A percentile compares a stretch with the other conserved stretches of the same genome.
phyloP scores from a whole-genome alignment of 2,113 vertebrate species.

The Halcyon malimbica region DNA sequence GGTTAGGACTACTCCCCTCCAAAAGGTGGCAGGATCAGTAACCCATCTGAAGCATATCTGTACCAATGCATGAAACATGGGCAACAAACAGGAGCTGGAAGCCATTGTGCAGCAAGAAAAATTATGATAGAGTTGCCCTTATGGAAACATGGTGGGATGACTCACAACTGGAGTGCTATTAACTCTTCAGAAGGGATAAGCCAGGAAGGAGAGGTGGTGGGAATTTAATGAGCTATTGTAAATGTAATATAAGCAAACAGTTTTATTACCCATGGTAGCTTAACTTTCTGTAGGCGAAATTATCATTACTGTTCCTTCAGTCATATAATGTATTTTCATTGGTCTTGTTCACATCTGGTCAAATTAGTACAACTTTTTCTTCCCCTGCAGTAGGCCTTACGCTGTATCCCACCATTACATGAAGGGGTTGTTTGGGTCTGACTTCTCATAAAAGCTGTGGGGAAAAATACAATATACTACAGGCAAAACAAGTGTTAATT shows the following conservation, averaged over 20 bases:
- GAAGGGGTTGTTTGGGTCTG: background rate
- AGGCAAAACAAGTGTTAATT: background rate
- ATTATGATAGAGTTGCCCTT: too few relatives aligned
- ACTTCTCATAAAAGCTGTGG: background rate
- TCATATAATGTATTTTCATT: fast-evolving
- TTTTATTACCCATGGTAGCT: background rate
- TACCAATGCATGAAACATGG: too few relatives aligned
- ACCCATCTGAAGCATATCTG: too few relatives aligned
- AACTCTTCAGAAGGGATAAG: too few relatives aligned
- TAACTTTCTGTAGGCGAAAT: background rate
- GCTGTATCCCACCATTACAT: background rate
- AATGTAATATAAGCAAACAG: background rate
- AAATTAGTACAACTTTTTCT: background rate
- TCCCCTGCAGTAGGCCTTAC: too few relatives aligned
- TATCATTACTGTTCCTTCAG: background rate
- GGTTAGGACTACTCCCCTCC: too few relatives aligned
- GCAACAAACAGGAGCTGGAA: too few relatives aligned
- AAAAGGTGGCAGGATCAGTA: too few relatives aligned
- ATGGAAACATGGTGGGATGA: too few relatives aligned
- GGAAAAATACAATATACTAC: fast-evolving
- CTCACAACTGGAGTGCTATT: too few relatives aligned
- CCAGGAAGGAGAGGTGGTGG: too few relatives aligned
- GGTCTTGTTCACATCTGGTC: background rate
- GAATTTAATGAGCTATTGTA: background rate
- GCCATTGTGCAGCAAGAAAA: too few relatives aligned